Evolutionary conservation across 2,113 vertebrate genomes (phyloP).

Genomic region (Pseudopipra pipra): DNA sequence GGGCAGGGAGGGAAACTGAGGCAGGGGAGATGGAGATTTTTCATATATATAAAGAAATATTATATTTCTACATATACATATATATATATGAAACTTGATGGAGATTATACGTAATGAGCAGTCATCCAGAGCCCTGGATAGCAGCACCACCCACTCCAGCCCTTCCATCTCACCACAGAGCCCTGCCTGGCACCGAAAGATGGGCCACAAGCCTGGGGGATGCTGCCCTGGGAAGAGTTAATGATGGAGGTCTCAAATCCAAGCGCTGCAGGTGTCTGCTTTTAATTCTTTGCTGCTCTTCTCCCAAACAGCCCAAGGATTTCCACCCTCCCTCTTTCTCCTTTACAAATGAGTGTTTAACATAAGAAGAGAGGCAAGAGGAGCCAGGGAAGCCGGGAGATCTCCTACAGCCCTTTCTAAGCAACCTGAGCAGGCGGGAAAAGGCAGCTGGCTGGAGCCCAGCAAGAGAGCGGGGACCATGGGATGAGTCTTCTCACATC

Average conservation of each 20-base stretch:
- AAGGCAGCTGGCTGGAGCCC: slow-evolving; percentile 71
- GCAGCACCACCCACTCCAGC: background rate
- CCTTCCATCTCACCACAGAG: background rate
- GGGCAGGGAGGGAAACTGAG: background rate
- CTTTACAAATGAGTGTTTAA: slow-evolving; percentile 69
- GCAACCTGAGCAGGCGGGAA: slow-evolving; percentile 63
- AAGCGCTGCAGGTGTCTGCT: background rate
- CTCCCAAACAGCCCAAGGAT: slow-evolving; percentile 27
- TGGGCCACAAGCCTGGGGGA: background rate
- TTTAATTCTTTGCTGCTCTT: slow-evolving; percentile 45
- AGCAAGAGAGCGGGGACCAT: slow-evolving; percentile 64
- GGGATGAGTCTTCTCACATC: slow-evolving; percentile 90
- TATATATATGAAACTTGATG: background rate
- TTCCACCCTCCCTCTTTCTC: slow-evolving; percentile 37
- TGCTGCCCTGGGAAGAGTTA: slow-evolving; percentile 39
- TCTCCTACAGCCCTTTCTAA: slow-evolving; percentile 43
- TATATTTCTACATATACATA: background rate
- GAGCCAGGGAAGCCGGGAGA: slow-evolving; percentile 25
- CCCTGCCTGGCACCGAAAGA: background rate
- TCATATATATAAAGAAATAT: background rate
- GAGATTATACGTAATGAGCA: background rate
- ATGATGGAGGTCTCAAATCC: background rate
- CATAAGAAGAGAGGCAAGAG: slow-evolving; percentile 66
- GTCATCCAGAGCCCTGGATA: background rate
- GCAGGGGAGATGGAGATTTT: background rate